Evolutionary conservation across 2,888 invertebrate species (phyloP).

Genomic region (Apodemia zela): DNA sequence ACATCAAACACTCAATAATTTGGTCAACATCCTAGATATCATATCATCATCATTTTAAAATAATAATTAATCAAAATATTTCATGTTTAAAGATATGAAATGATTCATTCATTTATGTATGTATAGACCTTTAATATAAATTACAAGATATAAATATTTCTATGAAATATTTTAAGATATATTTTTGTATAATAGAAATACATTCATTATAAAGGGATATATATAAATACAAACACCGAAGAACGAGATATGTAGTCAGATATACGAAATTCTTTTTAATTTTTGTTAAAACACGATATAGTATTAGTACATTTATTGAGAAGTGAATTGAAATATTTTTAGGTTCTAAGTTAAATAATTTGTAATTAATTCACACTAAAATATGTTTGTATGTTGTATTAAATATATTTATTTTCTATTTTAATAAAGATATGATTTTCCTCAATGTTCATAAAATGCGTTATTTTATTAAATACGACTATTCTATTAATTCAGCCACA

Average conservation of each 20-base stretch:
- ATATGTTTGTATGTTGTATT: not conserved
- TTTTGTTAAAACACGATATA: constrained; percentile 7
- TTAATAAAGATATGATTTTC: not conserved
- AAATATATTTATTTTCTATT: not conserved
- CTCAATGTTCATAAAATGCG: too few species aligned
- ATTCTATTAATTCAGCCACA: too few species aligned
- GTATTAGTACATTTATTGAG: constrained; percentile 6
- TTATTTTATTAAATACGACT: too few species aligned
- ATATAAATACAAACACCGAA: constrained; percentile 49
- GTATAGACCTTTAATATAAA: constrained; percentile 39
- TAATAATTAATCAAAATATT: too few species aligned
- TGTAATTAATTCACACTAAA: not conserved
- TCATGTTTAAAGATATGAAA: too few species aligned
- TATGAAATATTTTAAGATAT: constrained; percentile 45
- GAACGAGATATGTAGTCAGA: constrained; percentile 30
- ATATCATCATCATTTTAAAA: not conserved
- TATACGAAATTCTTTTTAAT: constrained; percentile 22
- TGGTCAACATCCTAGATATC: too few species aligned
- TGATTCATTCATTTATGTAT: constrained; percentile 24
- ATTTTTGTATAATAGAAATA: constrained; percentile 43
- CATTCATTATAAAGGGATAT: constrained; percentile 49
- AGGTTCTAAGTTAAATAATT: not conserved
- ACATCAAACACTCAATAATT: not conserved
- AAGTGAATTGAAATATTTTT: constrained; percentile 18
- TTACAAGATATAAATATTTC: constrained; percentile 46